These are phyloP conservation scores for Ypsolopha scabrella DNA, from an alignment of 2,888 invertebrate genomes.

Conservation along the genomic window DNA sequence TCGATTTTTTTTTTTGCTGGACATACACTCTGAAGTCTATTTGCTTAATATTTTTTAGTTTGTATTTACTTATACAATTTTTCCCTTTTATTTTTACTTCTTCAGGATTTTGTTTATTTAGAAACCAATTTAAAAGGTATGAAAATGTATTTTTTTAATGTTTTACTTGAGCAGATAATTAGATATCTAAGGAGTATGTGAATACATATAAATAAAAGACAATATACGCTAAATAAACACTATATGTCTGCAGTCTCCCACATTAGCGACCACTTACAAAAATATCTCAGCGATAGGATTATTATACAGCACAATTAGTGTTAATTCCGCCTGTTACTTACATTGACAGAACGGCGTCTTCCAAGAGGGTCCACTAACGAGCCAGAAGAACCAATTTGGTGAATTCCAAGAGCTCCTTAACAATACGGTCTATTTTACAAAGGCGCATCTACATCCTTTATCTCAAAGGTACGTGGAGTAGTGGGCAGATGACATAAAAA, in stretches of 20 bases:
- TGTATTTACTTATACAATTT: too few relatives aligned
- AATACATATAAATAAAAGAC: not conserved
- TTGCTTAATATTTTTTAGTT: too few relatives aligned
- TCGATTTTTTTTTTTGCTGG: too few relatives aligned
- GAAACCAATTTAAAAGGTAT: too few relatives aligned
- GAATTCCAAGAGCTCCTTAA: not conserved
- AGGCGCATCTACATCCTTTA: constrained; percentile 1
- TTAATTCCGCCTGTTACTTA: constrained; percentile 12
- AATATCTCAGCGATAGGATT: constrained; percentile 27
- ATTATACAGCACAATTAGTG: constrained; percentile 55
- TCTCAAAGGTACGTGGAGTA: constrained; percentile 11
- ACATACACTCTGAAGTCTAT: too few relatives aligned
- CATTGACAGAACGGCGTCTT: constrained; percentile 12
- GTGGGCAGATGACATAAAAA: constrained; percentile 14
- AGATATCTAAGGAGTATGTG: too few relatives aligned
- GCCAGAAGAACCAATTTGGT: not conserved
- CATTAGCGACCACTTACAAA: constrained; percentile 37
- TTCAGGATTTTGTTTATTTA: too few relatives aligned
- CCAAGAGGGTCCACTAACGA: not conserved
- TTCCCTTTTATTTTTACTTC: too few relatives aligned
- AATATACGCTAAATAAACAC: constrained; percentile 2
- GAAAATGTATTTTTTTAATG: too few relatives aligned
- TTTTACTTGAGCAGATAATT: too few relatives aligned
- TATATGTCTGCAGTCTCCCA: constrained; percentile 22
- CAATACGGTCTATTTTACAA: not conserved